Evolutionary conservation across 2,113 vertebrate species (phyloP), one percentile per base, ranked within the genome.

Genomic region (Gambusia affinis): DNA sequence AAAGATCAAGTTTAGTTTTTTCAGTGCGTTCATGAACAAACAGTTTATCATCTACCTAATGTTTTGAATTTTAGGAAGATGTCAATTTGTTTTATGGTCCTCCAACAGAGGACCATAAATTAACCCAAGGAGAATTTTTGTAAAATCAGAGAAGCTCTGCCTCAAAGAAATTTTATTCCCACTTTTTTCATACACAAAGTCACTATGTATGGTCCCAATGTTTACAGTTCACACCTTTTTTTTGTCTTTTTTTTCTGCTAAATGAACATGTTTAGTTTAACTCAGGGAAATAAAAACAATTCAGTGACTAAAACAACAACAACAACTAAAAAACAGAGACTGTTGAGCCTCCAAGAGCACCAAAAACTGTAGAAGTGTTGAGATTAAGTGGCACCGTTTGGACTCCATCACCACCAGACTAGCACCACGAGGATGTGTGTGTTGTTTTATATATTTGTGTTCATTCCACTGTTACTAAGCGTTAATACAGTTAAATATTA

Each of bases 381-480:
- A 75, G 78, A 65, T 81, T 67, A 85, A 85, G 87, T 87, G 81
- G 85, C 89, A 92, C 85, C 89, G 80, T 85, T 85, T 81, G 64
- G 70, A 86, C 39, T 80, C 60, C 33, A 67, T 75, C 62, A 79
- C 79, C 67, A 70, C 67, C 85, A 76, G 84, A 87, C 79, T 88
- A 92, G 90, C 91, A 92, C 90, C 92, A 84, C 5, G 12, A 85
- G 64, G 33, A 8, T 82, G 17, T 73, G 51, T 80, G 63, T 65
- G 74, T 12, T 39, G 85, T 39, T 86, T 29, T 65, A 35, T 81
- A 8, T 76, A 2, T 86, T 37, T 72, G 75, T 80, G 73, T 77
- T 83, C 60, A 64, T 78, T 83, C 64, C 79, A 75, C 76, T 76
- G 60, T 85, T 65, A 67, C 77, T 73, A 82, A 37, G 51, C 69